These are phyloP conservation scores for Pollachius pollachius DNA, from an alignment of 2,113 vertebrate species.

Conservation along the genomic window DNA sequence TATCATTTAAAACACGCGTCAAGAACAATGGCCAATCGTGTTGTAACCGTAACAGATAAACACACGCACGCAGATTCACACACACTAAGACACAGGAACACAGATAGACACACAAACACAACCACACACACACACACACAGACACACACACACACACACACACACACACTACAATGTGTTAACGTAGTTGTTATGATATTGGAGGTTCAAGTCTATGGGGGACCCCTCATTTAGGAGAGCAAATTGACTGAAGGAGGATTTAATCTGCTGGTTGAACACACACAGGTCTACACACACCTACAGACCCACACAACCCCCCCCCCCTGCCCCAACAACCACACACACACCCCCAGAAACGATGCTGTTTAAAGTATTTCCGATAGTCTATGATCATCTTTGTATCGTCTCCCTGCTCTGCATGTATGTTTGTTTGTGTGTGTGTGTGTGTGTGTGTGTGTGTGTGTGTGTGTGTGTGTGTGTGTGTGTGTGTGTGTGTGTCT, in stretches of 20 bases:
- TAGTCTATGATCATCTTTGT: background rate
- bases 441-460: too few relatives aligned
- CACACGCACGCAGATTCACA: slow-evolving; percentile 9
- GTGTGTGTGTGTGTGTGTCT: too few relatives aligned
- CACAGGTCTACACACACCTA: slow-evolving; percentile 75
- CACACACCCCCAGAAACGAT: slow-evolving; percentile 71
- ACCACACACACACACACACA: background rate
- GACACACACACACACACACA: background rate
- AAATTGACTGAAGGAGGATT: slow-evolving; percentile 98
- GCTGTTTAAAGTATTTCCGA: background rate
- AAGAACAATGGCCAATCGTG: too few relatives aligned
- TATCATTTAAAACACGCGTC: too few relatives aligned
- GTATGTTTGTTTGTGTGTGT: too few relatives aligned
- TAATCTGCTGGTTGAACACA: slow-evolving; percentile 94
- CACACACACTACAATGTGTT: slow-evolving; percentile 68
- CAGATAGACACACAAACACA: slow-evolving; percentile 63
- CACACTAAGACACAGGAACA: slow-evolving; percentile 13
- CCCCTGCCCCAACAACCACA: slow-evolving; percentile 54
- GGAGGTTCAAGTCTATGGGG: slow-evolving; percentile 64
- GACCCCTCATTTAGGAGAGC: slow-evolving; percentile 99
- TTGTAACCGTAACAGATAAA: too few relatives aligned
- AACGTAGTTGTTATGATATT: slow-evolving; percentile 95
- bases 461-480: too few relatives aligned
- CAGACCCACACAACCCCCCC: slow-evolving; percentile 56
- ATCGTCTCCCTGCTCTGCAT: too few relatives aligned